Base-by-base conservation (phyloP, 2,113 vertebrate species). In the Turdus rufiventris region DNA sequence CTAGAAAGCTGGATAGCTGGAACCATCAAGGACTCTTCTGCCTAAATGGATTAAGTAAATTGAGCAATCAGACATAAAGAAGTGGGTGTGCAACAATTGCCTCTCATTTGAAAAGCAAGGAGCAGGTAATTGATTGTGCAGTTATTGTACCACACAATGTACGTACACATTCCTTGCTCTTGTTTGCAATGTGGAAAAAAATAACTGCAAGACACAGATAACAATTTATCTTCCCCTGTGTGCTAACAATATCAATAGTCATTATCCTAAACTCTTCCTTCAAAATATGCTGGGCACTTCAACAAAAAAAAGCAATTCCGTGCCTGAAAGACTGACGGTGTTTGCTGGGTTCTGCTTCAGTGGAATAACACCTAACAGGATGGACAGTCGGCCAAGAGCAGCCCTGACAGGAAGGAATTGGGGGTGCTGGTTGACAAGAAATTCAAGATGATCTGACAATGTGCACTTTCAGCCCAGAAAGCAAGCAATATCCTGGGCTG, bases 1-100 rank as follows among this genome's bases (percentile, higher is more conserved):
- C 57, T 84, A 83, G 93, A 94, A 94, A 94, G 21, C 67, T 65
- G 95, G 88, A 94, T 88, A 93, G 72, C 75, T 91, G 79, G 63
- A 96, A 95, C 85, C 75, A 84, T 84, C 68, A 81, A 92, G 56
- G 79, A 86, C 65, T 92, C 72, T 90, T 96, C 72, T 93, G 79
- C 88, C 88, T 96, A 94, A 94, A 90, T 74, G 61, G 91, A 90
- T 96, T 92, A 96, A 94, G 90, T 68, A 86, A 96, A 95, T 92
- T 93, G 91, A 93, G 92, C 75, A 95, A 96, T 86, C 92, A 96
- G 66, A 74, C 63, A 86, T 82, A 93, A 96, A 93, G 65, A 38
- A 94, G 85, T 65, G 72, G 82, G 79, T 94, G 72, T 94, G 68
- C 40, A 86, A 75, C 68, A 67, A 66, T 81, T 96, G 82, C 68